These are phyloP conservation scores for Nautilus pompilius DNA, from an alignment of 1,140 invertebrate genomes.

Conservation along the genomic window DNA sequence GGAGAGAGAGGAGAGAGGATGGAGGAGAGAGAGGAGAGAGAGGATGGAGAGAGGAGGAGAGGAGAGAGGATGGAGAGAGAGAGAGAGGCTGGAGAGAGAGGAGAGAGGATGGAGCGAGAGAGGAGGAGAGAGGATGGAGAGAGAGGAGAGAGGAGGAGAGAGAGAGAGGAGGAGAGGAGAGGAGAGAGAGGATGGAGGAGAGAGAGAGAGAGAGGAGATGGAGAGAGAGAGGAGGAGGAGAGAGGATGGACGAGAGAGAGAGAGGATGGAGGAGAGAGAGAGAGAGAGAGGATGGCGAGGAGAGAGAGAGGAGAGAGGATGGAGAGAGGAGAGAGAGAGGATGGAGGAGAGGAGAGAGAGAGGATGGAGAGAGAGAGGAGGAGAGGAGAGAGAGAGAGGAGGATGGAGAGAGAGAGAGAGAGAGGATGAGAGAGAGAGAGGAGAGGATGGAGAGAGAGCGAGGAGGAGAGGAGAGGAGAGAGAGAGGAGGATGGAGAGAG, in stretches of 20 bases:
- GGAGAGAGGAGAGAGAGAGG: not conserved
- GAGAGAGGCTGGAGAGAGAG: not conserved
- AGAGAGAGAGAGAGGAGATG: conserved; percentile 1
- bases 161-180: not conserved
- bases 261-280: not conserved
- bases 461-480: not conserved
- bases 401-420: not conserved
- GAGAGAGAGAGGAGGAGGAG: not conserved
- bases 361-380: not conserved
- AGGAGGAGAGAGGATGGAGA: not conserved
- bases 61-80: not conserved
- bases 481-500: not conserved
- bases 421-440: not conserved
- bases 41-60: not conserved
- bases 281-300: not conserved
- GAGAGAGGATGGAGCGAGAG: not conserved
- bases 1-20: not conserved
- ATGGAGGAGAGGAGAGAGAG: not conserved
- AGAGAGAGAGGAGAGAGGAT: not conserved
- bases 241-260: not conserved
- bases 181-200: not conserved
- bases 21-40: not conserved
- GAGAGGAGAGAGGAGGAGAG: not conserved
- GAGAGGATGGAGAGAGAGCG: not conserved
- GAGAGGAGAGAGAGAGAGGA: not conserved